Base-by-base conservation (phyloP, 2,113 vertebrate genomes). In the Callithrix jacchus region DNA sequence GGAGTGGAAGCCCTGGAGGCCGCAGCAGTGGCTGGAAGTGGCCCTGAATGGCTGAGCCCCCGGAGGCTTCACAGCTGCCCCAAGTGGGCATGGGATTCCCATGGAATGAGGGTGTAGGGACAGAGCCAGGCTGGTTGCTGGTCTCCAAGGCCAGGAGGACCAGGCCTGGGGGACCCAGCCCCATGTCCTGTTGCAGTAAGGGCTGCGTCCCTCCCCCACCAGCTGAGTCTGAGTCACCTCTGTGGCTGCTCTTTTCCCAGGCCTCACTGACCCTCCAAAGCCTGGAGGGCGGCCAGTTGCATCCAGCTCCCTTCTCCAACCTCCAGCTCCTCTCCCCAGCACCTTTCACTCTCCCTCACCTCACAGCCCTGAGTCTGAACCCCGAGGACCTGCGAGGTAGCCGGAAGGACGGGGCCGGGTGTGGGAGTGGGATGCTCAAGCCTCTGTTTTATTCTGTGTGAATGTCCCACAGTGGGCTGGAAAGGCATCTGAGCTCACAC, bases 241-340 rank as follows among this genome's bases (percentile, higher is more conserved):
- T 2, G 1, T 3, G 9, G 56, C 54, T 0, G 12, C 25, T 40
- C 40, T 1, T 47, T 86, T 94, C 96, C 93, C 97, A 95, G 95
- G 95, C 95, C 86, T 96, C 79, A 32, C 56, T 82, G 97, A 95
- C 96, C 83, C 2, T 2, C 42, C 64, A 11, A 12, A 70, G 86
- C 77, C 91, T 89, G 95, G 82, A 91, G 49, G 5, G n/a, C 79
- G 0, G 82, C 94, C 96, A 56, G 17, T 32, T 1, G 21, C 74
- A 27, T 45, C 5, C 0, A 64, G 14, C 79, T 84, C 70, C 27
- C 30, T 47, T n/a, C 14, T 37, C 32, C 32, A 1, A 4, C 21
- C 3, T 12, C 35, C 56, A 16, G 49, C 8, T 17, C 35, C 52
- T 0, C 35, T 6, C 6, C 42, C 45, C 71, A 35, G 77, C 0